Evolutionary conservation across 2,113 vertebrate species (phyloP), one percentile per base, ranked within the genome.

Genomic region (Gulo gulo): DNA sequence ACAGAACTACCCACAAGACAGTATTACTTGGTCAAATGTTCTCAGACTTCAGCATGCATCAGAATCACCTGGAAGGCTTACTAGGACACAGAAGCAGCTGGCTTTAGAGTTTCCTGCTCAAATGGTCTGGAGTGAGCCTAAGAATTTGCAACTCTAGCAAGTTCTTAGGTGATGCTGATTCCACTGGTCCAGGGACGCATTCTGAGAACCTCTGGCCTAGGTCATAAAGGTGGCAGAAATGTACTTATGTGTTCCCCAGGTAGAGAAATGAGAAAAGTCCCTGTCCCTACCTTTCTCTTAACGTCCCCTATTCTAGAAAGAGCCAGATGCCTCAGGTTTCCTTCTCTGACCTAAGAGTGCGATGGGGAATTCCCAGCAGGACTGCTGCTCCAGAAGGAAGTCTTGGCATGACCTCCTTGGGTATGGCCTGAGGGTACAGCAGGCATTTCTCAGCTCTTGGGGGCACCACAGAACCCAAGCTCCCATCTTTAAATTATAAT

Each of bases 211-310:
- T 42, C 18, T 29, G 7, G 29, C 55, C 34, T 4, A 55, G 23
- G 18, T n/a, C 15, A 26, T 0, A 3, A 8, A 67, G 4, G 6
- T 67, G 21, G 50, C 0, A 9, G 34, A 24, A 57, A 29, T 42
- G 9, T 1, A 0, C 4, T 31, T 26, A 6, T 0, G 0, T 39
- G 10, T n/a, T 26, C 13, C 4, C 20, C 55, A 39, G 10, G 29
- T 8, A 36, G 36, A 90, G 18, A 39, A 55, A 7, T 7, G 23
- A 59, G 8, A 29, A 73, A 45, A 3, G 1, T 1, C 8, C 21
- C 6, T 24, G 1, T 1, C 14, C 24, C 7, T 34, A 1, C 4
- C 73, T 31, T 79, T 34, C 65, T 80, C 13, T 94, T 21, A 9
- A 36, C 0, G 57, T 13, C 3, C 29, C 5, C 1, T 57, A 0